Percentiles rank a stretch among this genome's conserved stretches.
phyloP scores from a whole-genome alignment of 92 coral and sea anemone genomes.

The Actinostola sp. region DNA sequence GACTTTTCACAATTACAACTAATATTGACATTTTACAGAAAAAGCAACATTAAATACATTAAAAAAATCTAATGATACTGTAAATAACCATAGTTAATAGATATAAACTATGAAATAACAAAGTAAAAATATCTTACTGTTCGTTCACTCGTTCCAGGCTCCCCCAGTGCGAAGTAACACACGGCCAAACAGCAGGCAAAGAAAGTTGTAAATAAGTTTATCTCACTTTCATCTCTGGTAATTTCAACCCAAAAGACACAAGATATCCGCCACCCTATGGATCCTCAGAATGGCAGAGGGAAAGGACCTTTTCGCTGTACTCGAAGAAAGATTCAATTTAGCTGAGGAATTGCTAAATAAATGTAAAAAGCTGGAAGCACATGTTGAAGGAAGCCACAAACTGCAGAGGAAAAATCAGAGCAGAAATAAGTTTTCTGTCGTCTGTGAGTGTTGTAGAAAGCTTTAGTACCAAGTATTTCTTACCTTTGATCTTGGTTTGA shows the following conservation, averaged over 20 bases:
- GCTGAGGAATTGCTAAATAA: constrained; percentile 21
- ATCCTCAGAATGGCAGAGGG: constrained; percentile 29
- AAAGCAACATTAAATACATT: no score
- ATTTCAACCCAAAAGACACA: not conserved
- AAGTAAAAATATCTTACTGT: no score
- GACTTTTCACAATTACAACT: no score
- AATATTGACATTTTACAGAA: no score
- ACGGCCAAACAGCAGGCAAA: no score
- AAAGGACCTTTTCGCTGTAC: constrained; percentile 1
- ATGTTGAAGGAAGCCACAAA: constrained; percentile 66
- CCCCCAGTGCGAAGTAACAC: no score
- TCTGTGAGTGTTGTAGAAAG: constrained; percentile 50
- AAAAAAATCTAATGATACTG: no score
- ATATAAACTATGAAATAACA: no score
- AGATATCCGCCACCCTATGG: constrained; percentile 2
- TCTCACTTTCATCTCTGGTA: not conserved
- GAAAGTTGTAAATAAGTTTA: not conserved
- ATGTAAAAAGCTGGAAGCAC: constrained; percentile 26
- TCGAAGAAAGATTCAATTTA: constrained; percentile 16
- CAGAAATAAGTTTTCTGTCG: constrained; percentile 71
- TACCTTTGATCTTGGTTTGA: not conserved
- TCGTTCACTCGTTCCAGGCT: no score
- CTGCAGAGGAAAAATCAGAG: constrained; percentile 60
- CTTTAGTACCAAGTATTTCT: not conserved
- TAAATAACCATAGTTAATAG: no score